Base-by-base conservation (phyloP, 2,888 invertebrate genomes). In the Anorthoa munda region DNA sequence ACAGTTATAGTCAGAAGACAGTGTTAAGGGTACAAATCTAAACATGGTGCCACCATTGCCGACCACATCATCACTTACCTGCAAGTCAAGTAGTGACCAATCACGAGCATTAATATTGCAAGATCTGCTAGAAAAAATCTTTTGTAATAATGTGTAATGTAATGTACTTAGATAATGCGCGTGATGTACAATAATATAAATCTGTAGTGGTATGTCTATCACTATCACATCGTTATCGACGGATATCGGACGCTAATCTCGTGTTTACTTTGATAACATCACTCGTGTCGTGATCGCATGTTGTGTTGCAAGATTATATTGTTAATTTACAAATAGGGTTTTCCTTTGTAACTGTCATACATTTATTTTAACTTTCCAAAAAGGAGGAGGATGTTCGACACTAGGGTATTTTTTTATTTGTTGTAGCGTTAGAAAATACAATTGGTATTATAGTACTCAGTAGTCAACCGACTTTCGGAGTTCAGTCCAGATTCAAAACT, bases 221-320 rank as follows among this genome's bases (percentile, higher is more conserved):
- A 45, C 4, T 81, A 83, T 79, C 83, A n/a, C 17, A 17, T 17
- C 58, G 53, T 53, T 83, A 73, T 83, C 79, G 17, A 13, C 18
- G 46, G 65, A 53, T 79, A 79, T 61, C 67, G 11, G 46, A 0
- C 59, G 66, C 31, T 80, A 69, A 83, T 79, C 83, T 81, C 11
- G 17, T 56, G 69, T 73, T 51, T 61, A 66, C 66, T 45, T 63
- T n/a, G 82, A 82, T 79, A 82, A 56, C 13, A 50, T 23, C 76
- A 39, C 46, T 55, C 45, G 75, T 60, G 66, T 46, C 48, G 63
- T 55, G 46, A 11, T 31, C 58, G 7, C 13, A 7, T 23, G 18
- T n/a, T 46, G 59, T 61, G 48, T 31, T 65, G 64, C 51, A 56
- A 60, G 65, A 51, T 74, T 4, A 53, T 79, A 51, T 61, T 55